Evolutionary conservation across 2,888 invertebrate species (phyloP).

Genomic region (Lasius fuliginosus): DNA sequence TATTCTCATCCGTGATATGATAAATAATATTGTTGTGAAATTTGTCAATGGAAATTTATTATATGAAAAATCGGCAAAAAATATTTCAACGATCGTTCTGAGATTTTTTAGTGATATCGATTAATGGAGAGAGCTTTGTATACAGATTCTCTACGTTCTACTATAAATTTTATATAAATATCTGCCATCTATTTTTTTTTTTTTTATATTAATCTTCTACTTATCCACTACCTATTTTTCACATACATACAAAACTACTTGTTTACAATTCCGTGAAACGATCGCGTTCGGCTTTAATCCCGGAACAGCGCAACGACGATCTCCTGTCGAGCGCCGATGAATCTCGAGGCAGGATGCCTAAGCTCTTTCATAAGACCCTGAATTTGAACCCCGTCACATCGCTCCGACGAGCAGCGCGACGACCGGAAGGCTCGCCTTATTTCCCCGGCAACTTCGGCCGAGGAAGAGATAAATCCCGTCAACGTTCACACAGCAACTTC

Average conservation of each 20-base stretch:
- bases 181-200: neutral
- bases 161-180: neutral
- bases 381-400: conserved; percentile 47
- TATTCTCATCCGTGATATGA: neutral
- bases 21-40: neutral
- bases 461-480: conserved; percentile 52
- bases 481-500: conserved; percentile 53
- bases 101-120: neutral
- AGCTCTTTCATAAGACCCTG: conserved; percentile 54
- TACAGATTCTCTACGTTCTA: neutral
- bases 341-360: conserved; percentile 33
- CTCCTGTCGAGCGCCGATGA: conserved; percentile 31
- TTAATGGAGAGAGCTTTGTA: neutral
- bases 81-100: neutral
- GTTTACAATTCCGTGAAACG: conserved; percentile 20
- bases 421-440: conserved; percentile 53
- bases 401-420: conserved; percentile 37
- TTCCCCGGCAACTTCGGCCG: conserved; percentile 39
- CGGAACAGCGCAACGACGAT: conserved; percentile 2
- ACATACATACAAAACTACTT: neutral
- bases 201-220: neutral
- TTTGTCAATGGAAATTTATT: neutral
- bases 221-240: neutral
- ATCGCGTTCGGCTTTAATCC: conserved; percentile 38
- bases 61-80: neutral